A percentile compares a stretch with the other conserved stretches of the same genome.
Conservation (phyloP, 1,140 invertebrate genomes). For the Trachymyrmex septentrionalis region DNA sequence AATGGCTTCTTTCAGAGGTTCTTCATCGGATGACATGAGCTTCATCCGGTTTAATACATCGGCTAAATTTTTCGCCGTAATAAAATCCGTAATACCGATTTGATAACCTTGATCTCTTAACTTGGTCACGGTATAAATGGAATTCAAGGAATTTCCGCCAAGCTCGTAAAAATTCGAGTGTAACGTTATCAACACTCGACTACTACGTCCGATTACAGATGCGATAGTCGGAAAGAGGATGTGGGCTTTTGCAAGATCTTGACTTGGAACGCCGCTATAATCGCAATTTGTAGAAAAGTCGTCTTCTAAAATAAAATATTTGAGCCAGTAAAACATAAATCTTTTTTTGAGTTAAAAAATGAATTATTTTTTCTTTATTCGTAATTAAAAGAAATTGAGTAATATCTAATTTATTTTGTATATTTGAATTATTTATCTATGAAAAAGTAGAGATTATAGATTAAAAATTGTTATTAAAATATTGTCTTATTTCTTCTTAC, state of each 20-base stretch:
- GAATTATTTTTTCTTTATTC: background rate
- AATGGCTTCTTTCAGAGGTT: slow-evolving; percentile 65
- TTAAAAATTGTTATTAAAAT: background rate
- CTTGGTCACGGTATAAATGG: slow-evolving; percentile 92
- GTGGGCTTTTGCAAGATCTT: slow-evolving; percentile 88
- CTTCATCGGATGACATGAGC: slow-evolving; percentile 22
- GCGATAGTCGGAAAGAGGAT: slow-evolving; percentile 91
- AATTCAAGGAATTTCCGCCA: slow-evolving; percentile 95
- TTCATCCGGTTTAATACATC: slow-evolving; percentile 87
- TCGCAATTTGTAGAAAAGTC: slow-evolving; percentile 87
- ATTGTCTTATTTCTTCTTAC: background rate
- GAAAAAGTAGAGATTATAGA: background rate
- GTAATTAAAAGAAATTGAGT: background rate
- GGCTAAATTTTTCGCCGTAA: slow-evolving; percentile 90
- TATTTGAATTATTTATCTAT: background rate
- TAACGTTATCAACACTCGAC: slow-evolving; percentile 87
- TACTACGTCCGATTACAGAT: slow-evolving; percentile 89
- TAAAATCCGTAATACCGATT: slow-evolving; percentile 93
- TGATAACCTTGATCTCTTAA: slow-evolving; percentile 92
- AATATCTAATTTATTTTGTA: background rate
- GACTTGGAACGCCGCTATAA: slow-evolving; percentile 88
- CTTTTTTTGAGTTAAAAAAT: background rate
- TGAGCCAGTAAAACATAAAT: background rate
- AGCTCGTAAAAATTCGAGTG: slow-evolving; percentile 93
- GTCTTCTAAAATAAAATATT: slow-evolving; percentile 82